Percentiles rank a stretch among this genome's conserved stretches.
Evolutionary conservation across 2,888 invertebrate species (phyloP).

Genomic region (Lumbricus terrestris): DNA sequence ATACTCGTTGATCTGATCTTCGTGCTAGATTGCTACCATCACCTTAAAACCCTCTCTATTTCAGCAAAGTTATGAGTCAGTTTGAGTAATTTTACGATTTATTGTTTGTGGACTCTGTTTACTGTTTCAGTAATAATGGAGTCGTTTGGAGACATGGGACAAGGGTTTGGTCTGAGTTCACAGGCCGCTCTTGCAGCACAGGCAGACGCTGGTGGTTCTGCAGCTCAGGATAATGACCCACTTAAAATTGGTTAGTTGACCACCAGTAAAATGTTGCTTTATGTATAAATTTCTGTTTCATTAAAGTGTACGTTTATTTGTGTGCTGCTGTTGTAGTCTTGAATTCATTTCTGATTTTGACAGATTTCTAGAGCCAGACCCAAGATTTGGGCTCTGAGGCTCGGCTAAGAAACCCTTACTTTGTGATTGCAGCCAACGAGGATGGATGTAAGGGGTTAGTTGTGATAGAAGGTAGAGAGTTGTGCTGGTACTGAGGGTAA

Average conservation of each 20-base stretch:
- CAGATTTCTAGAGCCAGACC: background rate
- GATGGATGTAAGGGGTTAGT: too few relatives aligned
- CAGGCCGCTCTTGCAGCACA: background rate
- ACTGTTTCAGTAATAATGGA: background rate
- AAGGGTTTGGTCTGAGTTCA: background rate
- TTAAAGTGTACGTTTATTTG: too few relatives aligned
- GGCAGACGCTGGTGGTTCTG: background rate
- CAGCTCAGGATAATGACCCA: background rate
- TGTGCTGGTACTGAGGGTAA: too few relatives aligned
- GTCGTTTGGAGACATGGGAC: background rate
- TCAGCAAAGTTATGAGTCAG: background rate
- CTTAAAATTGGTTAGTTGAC: constrained; percentile 5
- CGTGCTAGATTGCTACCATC: too few relatives aligned
- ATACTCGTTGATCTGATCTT: too few relatives aligned
- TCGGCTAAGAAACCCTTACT: too few relatives aligned
- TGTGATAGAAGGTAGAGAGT: too few relatives aligned
- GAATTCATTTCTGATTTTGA: background rate
- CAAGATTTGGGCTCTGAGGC: too few relatives aligned
- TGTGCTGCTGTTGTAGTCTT: background rate
- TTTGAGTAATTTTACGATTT: background rate
- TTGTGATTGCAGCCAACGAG: too few relatives aligned
- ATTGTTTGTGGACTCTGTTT: background rate
- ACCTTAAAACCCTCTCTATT: too few relatives aligned
- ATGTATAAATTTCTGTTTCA: background rate
- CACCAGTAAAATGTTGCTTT: background rate